Evolutionary conservation across 2,888 invertebrate species (phyloP), one percentile per base, ranked within the genome.

Genomic region (Deilephila elpenor): DNA sequence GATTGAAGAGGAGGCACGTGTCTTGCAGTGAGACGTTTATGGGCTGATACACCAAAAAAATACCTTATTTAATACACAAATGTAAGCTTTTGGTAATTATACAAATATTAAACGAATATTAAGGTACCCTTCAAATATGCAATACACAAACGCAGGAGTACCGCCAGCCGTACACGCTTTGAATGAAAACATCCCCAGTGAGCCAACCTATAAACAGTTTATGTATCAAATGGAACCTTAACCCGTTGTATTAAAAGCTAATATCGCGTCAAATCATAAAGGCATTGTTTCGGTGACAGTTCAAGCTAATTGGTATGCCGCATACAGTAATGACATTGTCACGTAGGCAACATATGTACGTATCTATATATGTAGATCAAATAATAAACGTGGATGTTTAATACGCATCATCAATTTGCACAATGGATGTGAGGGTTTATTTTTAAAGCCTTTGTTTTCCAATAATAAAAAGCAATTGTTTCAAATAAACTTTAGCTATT

Each of bases 291-390:
- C 73, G 77, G 77, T 79, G 78, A 77, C 75, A 76, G 78, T 78
- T 56, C 71, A 64, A 76, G 76, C 80, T 84, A 82, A 86, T 89
- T 88, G 82, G 87, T 86, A 89, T 90, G 85, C 89, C 25, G 64
- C 75, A 78, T 80, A 82, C 85, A 80, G 79, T 80, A 79, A 80
- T 88, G 87, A 88, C 87, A 87, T 88, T 84, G 87, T 88, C 88
- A 88, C 89, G 89, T 89, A 76, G 78, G 75, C 78, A 78, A 84
- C 84, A 84, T 83, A 80, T 80, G 80, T 82, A 80, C 79, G 81
- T 77, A 81, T 81, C 75, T 82, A 79, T 82, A 83, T 82, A 79
- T 79, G 78, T 81, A 82, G 78, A 80, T 80, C 78, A 83, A 80
- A 82, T 78, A 82, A 82, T 80, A 82, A 79, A 80, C 78, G 78